These are phyloP conservation scores for Drosophila demipolita DNA, from an alignment of 2,888 invertebrate genomes.

Conservation along the genomic window DNA sequence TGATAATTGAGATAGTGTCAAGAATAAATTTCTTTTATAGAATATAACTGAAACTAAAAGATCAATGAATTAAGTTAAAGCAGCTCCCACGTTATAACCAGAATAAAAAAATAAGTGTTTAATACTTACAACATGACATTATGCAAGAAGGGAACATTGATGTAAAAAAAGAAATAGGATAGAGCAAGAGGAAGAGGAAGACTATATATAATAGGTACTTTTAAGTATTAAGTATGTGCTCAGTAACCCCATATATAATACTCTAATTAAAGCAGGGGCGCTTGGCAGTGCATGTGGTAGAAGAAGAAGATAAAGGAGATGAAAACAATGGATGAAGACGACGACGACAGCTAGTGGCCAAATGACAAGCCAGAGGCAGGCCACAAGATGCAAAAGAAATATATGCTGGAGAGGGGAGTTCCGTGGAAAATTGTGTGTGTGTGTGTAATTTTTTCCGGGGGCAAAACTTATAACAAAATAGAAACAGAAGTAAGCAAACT, in stretches of 20 bases:
- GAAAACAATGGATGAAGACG: slow-evolving; percentile 24
- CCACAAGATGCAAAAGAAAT: neutral
- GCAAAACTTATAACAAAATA: slow-evolving; percentile 77
- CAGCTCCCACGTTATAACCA: slow-evolving; percentile 41
- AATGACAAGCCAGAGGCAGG: slow-evolving; percentile 46
- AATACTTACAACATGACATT: neutral
- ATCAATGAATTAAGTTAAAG: slow-evolving; percentile 27
- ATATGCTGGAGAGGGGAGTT: neutral
- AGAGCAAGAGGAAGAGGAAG: neutral
- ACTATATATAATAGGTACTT: slow-evolving; percentile 19
- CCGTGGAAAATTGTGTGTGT: slow-evolving; percentile 2
- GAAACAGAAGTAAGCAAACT: slow-evolving; percentile 78
- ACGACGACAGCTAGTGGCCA: slow-evolving; percentile 49
- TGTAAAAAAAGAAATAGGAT: neutral
- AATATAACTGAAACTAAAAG: slow-evolving; percentile 12
- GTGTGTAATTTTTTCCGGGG: slow-evolving; percentile 49
- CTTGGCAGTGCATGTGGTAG: slow-evolving; percentile 57
- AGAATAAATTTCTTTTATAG: neutral
- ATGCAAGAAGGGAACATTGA: slow-evolving; percentile 1
- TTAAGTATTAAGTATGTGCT: slow-evolving; percentile 44
- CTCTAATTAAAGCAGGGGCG: slow-evolving; percentile 60
- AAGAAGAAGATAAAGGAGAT: slow-evolving; percentile 19
- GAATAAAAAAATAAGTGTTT: slow-evolving; percentile 2
- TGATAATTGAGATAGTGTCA: neutral
- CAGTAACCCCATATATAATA: slow-evolving; percentile 67